phyloP scores from a whole-genome alignment of 2,797 vertebrate genomes.

The Chaunax sp. region DNA sequence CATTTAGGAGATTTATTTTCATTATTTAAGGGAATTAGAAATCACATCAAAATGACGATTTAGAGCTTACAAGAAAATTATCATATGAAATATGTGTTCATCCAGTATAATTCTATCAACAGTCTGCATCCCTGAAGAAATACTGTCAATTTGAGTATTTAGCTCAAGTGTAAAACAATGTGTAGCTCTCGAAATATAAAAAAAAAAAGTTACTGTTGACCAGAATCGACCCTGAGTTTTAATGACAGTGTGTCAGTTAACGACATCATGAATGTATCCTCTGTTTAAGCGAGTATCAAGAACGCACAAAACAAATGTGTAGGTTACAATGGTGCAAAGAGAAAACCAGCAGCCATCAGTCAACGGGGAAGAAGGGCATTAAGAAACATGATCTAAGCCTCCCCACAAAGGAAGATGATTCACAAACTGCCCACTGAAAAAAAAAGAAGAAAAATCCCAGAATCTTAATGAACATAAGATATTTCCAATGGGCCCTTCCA shows the following conservation, averaged over 20 bases:
- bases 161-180: neutral
- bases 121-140: neutral
- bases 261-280: conserved; percentile 62
- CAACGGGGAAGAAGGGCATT: conserved; percentile 68
- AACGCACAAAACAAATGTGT: conserved; percentile 55
- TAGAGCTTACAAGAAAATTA: neutral
- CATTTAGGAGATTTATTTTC: neutral
- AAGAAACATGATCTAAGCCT: conserved; percentile 74
- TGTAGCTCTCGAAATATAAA: neutral
- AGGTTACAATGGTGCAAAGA: conserved; percentile 60
- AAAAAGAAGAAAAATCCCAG: conserved; percentile 65
- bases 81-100: neutral
- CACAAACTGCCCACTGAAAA: conserved; percentile 55
- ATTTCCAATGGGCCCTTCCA: conserved; percentile 56
- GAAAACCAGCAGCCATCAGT: conserved; percentile 66
- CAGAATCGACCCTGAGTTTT: conserved; percentile 19
- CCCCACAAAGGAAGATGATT: conserved; percentile 68
- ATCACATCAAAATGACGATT: neutral
- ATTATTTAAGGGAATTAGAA: neutral
- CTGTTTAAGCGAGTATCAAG: conserved; percentile 48
- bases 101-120: neutral
- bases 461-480: conserved; percentile 73
- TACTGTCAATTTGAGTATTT: neutral
- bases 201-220: conserved; percentile 13
- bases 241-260: conserved; percentile 47